A percentile compares a stretch with the other conserved stretches of the same genome.
Evolutionary conservation across 2,888 invertebrate genomes (phyloP).

Genomic region (Theodoxus fluviatilis): DNA sequence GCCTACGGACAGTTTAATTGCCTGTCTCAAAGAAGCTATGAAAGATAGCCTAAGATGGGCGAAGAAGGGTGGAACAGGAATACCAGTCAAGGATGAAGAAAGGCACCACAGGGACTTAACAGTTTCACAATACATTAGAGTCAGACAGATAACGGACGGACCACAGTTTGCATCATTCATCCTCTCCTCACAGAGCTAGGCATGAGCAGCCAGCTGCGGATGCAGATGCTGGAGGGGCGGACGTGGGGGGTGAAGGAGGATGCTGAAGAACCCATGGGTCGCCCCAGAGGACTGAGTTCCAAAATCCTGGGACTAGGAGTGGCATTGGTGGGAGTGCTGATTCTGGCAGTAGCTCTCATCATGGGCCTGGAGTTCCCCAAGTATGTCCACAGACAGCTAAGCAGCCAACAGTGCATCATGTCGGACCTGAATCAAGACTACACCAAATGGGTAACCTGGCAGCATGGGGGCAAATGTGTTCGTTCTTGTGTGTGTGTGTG

Average conservation of each 20-base stretch:
- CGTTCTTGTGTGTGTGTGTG: not conserved
- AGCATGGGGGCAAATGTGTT: not conserved
- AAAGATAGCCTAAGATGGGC: too few relatives aligned
- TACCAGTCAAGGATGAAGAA: too few relatives aligned
- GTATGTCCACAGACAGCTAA: slow-evolving; percentile 42
- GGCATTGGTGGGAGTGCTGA: slow-evolving; percentile 41
- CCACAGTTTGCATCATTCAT: too few relatives aligned
- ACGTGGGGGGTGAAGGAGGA: not conserved
- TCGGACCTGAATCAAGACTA: slow-evolving; percentile 36
- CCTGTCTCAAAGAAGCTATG: too few relatives aligned
- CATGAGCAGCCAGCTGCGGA: not conserved
- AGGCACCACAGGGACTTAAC: too few relatives aligned
- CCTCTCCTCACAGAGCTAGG: too few relatives aligned
- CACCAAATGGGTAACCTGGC: slow-evolving; percentile 46
- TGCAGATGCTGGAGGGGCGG: not conserved
- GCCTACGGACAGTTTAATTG: too few relatives aligned
- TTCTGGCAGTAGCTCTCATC: slow-evolving; percentile 48
- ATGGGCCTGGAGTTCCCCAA: slow-evolving; percentile 53
- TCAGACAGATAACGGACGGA: too few relatives aligned
- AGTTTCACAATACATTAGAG: too few relatives aligned
- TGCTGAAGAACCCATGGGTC: too few relatives aligned
- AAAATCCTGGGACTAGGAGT: slow-evolving; percentile 48
- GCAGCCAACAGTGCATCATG: slow-evolving; percentile 44
- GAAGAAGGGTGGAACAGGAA: not conserved
- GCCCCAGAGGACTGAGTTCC: too few relatives aligned